A percentile compares a stretch with the other conserved stretches of the same genome.
Conservation (phyloP, 1,140 invertebrate species). For the Ptiloglossa arizonensis region DNA sequence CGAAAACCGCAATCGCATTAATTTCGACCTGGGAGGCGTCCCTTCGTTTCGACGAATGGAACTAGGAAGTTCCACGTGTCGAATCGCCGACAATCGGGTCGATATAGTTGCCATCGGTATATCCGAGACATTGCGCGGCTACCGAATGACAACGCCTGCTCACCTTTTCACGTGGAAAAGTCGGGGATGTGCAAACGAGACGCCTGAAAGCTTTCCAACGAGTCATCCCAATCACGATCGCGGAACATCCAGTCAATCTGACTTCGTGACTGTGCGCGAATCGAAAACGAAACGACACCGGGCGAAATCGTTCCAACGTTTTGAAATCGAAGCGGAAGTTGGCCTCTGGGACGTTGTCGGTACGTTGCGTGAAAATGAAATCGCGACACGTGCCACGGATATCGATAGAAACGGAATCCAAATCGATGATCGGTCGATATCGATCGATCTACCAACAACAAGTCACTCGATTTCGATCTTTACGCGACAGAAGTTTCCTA, state of each 20-base stretch:
- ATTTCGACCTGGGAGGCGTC: slow-evolving; percentile 18
- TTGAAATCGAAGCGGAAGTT: slow-evolving; percentile 17
- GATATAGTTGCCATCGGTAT: not conserved
- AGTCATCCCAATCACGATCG: slow-evolving; percentile 39
- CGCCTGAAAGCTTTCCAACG: slow-evolving; percentile 27
- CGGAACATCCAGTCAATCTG: slow-evolving; percentile 26
- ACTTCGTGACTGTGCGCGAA: slow-evolving; percentile 32
- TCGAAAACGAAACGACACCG: slow-evolving; percentile 4
- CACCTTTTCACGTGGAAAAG: not conserved
- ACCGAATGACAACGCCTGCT: slow-evolving; percentile 27
- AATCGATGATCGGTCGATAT: not conserved
- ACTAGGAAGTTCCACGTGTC: slow-evolving; percentile 19
- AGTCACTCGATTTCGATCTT: no score
- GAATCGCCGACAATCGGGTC: slow-evolving; percentile 18
- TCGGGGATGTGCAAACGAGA: slow-evolving; percentile 10
- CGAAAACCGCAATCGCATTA: slow-evolving; percentile 11
- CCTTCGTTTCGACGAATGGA: not conserved
- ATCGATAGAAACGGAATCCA: not conserved
- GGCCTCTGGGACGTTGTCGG: not conserved
- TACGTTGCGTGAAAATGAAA: not conserved
- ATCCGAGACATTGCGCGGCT: not conserved
- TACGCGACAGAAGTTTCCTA: no score
- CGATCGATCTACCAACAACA: not conserved
- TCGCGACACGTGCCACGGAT: not conserved
- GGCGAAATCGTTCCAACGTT: not conserved